phyloP scores from a whole-genome alignment of 2,888 invertebrate genomes.

The Dicyrtoma fusca region DNA sequence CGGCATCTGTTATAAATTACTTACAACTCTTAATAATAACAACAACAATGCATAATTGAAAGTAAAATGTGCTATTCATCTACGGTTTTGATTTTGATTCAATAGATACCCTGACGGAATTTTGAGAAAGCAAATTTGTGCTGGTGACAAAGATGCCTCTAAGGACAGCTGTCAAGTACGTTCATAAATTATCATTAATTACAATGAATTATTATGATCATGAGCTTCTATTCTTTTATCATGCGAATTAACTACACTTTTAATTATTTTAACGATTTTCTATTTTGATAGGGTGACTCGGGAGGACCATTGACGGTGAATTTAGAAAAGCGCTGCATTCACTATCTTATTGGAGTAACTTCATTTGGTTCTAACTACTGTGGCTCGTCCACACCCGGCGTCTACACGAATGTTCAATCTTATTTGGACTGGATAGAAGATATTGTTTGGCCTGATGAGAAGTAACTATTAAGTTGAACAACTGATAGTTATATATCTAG shows the following conservation, averaged over 20 bases:
- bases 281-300: conserved; percentile 39
- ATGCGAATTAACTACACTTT: not conserved
- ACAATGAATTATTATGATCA: not conserved
- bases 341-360: conserved; percentile 31
- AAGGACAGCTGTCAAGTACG: conserved; percentile 45
- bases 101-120: conserved; percentile 41
- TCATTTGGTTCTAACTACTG: conserved; percentile 40
- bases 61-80: too few relatives aligned
- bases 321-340: conserved; percentile 16
- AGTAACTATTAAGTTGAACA: not conserved
- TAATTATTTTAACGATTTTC: conserved; percentile 1
- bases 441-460: conserved; percentile 45
- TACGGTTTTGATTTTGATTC: not conserved
- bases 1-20: too few relatives aligned
- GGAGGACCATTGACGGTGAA: conserved; percentile 33
- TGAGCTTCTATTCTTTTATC: not conserved
- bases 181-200: not conserved
- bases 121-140: conserved; percentile 40
- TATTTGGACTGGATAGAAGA: conserved; percentile 53
- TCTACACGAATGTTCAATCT: conserved; percentile 54
- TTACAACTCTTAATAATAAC: too few relatives aligned
- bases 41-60: too few relatives aligned
- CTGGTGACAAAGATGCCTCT: conserved; percentile 36
- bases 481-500: too few relatives aligned
- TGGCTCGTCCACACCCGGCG: conserved; percentile 48